Evolutionary conservation across 2,113 vertebrate genomes (phyloP).

Genomic region (Mugil cephalus): DNA sequence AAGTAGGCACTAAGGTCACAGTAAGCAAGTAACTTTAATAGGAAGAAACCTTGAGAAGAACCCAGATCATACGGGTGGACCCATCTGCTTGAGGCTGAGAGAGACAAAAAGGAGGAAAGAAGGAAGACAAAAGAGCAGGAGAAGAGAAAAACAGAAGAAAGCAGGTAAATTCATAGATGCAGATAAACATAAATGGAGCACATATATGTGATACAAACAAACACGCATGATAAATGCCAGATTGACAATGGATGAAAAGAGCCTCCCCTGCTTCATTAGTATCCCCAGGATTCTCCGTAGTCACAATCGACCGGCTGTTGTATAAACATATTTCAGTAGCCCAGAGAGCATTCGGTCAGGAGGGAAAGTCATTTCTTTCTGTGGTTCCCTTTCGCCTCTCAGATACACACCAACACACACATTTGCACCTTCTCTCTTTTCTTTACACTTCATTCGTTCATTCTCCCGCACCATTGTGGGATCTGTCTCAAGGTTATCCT

Average conservation of each 20-base stretch:
- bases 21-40: too few relatives aligned
- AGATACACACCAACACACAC: background rate
- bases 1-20: too few relatives aligned
- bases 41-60: too few relatives aligned
- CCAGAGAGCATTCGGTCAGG: conserved; percentile 18
- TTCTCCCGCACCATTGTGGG: conserved; percentile 38
- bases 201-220: too few relatives aligned
- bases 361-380: conserved; percentile 33
- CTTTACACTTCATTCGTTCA: conserved; percentile 40
- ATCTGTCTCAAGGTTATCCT: conserved; percentile 69
- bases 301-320: conserved; percentile 39
- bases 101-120: too few relatives aligned
- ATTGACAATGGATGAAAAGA: background rate
- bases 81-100: too few relatives aligned
- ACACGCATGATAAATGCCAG: too few relatives aligned
- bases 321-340: conserved; percentile 26
- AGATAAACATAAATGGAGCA: too few relatives aligned
- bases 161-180: too few relatives aligned
- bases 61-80: too few relatives aligned
- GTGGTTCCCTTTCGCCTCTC: conserved; percentile 8
- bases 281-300: conserved; percentile 14
- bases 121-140: too few relatives aligned
- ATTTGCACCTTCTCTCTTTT: background rate
- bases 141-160: too few relatives aligned
- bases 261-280: conserved; percentile 45